Conservation (phyloP, 2,113 vertebrate genomes). For the Cephalophus harveyi region DNA sequence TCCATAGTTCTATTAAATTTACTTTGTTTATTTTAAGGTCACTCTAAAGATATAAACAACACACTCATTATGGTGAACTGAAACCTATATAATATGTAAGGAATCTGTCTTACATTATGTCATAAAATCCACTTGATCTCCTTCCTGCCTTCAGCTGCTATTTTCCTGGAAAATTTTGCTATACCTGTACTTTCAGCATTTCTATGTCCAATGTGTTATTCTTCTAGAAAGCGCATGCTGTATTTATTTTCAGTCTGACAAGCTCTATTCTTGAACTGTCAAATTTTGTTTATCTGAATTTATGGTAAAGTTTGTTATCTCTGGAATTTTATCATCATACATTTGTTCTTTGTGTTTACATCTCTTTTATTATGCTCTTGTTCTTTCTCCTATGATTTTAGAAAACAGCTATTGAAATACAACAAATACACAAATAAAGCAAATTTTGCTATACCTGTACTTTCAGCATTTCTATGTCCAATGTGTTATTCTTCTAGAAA, state of each 20-base stretch:
- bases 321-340: not conserved
- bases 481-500: not conserved
- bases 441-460: no score
- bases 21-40: not conserved
- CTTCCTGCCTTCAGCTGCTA: not conserved
- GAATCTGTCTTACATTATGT: not conserved
- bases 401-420: not conserved
- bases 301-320: not conserved
- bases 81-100: not conserved
- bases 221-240: not conserved
- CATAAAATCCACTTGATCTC: not conserved
- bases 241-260: not conserved
- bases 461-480: not conserved
- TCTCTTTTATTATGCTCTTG: not conserved
- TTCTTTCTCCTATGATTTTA: not conserved
- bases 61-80: not conserved
- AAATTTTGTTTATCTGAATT: not conserved
- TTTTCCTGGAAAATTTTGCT: not conserved
- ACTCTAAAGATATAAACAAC: not conserved
- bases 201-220: no score
- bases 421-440: not conserved
- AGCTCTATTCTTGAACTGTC: not conserved
- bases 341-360: not conserved
- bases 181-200: not conserved
- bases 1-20: not conserved